Evolutionary conservation across 2,888 invertebrate genomes (phyloP), one percentile per base, ranked within the genome.

Genomic region (Sarcophaga subvicina): DNA sequence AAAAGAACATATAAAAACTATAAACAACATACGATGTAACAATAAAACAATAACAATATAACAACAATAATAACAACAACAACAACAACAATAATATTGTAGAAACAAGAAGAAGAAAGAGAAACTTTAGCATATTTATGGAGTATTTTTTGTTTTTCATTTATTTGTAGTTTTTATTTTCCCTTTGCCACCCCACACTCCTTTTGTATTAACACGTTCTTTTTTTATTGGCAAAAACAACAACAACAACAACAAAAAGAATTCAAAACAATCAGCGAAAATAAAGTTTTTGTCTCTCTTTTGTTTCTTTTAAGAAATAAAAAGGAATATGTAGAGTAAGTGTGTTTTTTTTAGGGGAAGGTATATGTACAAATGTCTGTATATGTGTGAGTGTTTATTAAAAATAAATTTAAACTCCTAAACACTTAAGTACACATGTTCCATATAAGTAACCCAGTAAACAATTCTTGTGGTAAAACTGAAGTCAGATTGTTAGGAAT

Each of bases 191-290:
- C 3, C 14, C 37, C 37, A 6, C 37, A 6, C 37, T 37, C 37
- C 37, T 37, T 37, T 37, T 37, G 37, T 37, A 1, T 37, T 37
- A 37, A 37, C 37, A 37, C 6, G 37, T 37, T 37, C 6, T 66
- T 66, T 73, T 77, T 66, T 73, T 77, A 66, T 67, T 79, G 81
- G 37, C 6, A 37, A 37, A 37, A 37, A 37, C 22, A 22, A 37
- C 27, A 27, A 37, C 37, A 37, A 5, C 37, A 37, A 37, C 37
- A 27, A 27, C 27, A 27, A 27, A 5, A 80, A 67, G 66, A 78
- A 72, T 37, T 82, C 62, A 77, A 86, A 87, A 86, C 83, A 88
- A 87, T 81, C 86, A 87, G 67, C 79, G 77, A 70, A 80, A 85
- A 37, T 37, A 37, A 88, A 71, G 79, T 89, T 83, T 79, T 73